Percentiles rank a stretch among this genome's conserved stretches.
These are phyloP conservation scores for Phaetusa simplex DNA, from an alignment of 2,113 vertebrate species.

Conservation along the genomic window DNA sequence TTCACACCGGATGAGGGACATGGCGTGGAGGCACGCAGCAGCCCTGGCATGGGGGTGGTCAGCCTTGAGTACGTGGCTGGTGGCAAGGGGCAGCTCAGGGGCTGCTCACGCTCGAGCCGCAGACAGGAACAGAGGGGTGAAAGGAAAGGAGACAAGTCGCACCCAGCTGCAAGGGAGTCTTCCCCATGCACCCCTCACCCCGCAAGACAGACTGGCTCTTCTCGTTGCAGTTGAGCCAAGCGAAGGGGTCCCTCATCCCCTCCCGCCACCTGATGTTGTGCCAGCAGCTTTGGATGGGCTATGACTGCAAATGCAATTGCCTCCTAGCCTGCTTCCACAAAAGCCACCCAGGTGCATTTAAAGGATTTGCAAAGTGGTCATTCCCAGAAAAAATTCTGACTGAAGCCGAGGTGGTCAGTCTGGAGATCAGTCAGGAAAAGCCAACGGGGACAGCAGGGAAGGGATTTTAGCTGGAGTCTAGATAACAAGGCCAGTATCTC, in stretches of 20 bases:
- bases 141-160: neutral
- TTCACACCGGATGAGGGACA: neutral
- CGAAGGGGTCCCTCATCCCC: neutral
- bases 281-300: neutral
- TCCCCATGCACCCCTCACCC: neutral
- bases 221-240: neutral
- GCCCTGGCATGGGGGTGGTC: neutral
- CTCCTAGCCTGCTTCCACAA: neutral
- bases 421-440: neutral
- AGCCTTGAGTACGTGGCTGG: neutral
- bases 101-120: fast-evolving
- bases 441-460: neutral
- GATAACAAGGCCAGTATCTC: neutral
- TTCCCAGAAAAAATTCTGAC: neutral
- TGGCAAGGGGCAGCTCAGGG: neutral
- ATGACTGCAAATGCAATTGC: neutral
- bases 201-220: fast-evolving
- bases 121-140: neutral
- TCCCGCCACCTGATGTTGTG: neutral
- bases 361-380: neutral
- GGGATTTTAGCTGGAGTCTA: neutral
- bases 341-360: neutral
- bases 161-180: neutral
- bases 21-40: fast-evolving
- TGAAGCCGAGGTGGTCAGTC: neutral